phyloP scores from a whole-genome alignment of 2,888 invertebrate species.

The Euplagia quadripunctaria region DNA sequence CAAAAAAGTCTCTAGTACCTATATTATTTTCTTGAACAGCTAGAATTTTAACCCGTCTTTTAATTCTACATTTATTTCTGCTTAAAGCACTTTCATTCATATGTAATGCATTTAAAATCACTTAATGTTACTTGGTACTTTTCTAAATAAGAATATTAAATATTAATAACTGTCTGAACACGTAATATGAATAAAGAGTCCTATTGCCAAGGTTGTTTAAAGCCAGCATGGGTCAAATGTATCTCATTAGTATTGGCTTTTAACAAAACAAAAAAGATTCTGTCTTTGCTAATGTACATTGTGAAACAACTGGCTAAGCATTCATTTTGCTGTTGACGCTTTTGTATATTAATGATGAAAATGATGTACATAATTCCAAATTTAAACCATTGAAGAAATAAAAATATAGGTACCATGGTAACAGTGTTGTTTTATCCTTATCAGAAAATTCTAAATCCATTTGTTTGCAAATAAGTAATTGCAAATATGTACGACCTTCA shows the following conservation, averaged over 20 bases:
- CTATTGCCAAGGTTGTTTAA: constrained; percentile 4
- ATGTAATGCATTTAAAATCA: neutral
- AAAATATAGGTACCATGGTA: neutral
- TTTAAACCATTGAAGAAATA: neutral
- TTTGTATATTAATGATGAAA: neutral
- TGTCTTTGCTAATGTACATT: neutral
- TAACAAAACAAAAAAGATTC: constrained; percentile 7
- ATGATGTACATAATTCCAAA: neutral
- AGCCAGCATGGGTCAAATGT: neutral
- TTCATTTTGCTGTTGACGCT: constrained; percentile 1
- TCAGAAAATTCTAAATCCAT: constrained; percentile 4
- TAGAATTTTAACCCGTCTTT: neutral
- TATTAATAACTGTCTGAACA: neutral
- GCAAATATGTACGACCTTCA: constrained; percentile 8
- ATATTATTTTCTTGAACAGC: neutral
- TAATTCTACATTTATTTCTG: neutral
- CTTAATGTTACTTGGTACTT: no score
- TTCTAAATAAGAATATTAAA: neutral
- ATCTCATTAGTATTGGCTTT: constrained; percentile 7
- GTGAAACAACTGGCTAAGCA: neutral
- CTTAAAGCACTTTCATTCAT: neutral
- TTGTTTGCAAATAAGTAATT: constrained; percentile 6
- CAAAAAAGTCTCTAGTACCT: no score
- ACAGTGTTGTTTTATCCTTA: neutral
- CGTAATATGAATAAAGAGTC: neutral